These are phyloP conservation scores for Oryzias melastigma DNA, from an alignment of 2,113 vertebrate genomes.

Conservation along the genomic window DNA sequence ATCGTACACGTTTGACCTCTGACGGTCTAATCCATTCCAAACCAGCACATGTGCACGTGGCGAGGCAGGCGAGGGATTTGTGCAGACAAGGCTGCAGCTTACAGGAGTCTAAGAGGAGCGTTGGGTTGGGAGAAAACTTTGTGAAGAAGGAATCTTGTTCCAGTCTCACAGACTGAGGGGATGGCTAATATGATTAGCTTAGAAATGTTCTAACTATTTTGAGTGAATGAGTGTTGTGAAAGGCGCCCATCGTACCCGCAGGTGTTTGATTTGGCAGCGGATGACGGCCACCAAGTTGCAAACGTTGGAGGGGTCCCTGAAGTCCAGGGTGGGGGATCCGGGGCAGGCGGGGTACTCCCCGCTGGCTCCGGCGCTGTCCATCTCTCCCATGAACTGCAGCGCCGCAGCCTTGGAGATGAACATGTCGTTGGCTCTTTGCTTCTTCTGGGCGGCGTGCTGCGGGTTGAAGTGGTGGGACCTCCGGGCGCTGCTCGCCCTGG, in stretches of 20 bases:
- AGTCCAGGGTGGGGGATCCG: conserved; percentile 76
- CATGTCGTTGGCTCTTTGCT: conserved; percentile 70
- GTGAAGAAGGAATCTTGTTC: no score
- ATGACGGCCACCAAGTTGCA: conserved; percentile 80
- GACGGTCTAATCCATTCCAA: conserved; percentile 58
- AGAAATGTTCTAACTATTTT: no score
- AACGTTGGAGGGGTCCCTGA: conserved; percentile 81
- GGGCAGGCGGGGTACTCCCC: conserved; percentile 72
- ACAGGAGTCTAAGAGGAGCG: conserved; percentile 40
- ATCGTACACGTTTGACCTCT: conserved; percentile 18
- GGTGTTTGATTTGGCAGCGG: conserved; percentile 83
- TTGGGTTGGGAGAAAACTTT: conserved; percentile 17
- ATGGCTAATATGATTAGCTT: no score
- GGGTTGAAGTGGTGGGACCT: conserved; percentile 47
- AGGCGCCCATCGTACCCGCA: conserved; percentile 69
- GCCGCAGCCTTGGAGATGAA: conserved; percentile 69
- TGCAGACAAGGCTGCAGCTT: conserved; percentile 25
- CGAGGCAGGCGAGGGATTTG: conserved; percentile 34
- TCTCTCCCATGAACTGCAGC: conserved; percentile 65
- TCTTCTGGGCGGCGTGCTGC: conserved; percentile 57
- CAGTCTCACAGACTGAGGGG: no score
- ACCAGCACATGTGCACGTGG: conserved; percentile 39
- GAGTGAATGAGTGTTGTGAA: no score
- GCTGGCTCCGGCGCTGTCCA: conserved; percentile 58
- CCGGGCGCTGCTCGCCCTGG: conserved; percentile 44